Conservation (phyloP, 1,140 invertebrate genomes). For the Harpegnathos saltator region DNA sequence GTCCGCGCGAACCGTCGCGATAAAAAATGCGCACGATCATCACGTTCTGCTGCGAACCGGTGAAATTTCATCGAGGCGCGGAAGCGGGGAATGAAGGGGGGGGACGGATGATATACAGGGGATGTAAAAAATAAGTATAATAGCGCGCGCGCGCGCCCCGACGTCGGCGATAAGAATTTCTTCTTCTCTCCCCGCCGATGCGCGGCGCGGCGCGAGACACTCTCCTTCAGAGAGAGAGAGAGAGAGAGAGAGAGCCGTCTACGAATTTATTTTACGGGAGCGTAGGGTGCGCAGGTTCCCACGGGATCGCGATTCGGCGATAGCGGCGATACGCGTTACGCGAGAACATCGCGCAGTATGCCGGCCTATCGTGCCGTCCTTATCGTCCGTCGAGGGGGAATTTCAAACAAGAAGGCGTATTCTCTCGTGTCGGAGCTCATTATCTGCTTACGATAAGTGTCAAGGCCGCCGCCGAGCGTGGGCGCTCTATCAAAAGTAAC, state of each 20-base stretch:
- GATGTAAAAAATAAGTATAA: conserved; percentile 21
- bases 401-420: conserved; percentile 11
- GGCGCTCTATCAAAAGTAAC: conserved; percentile 35
- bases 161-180: conserved; percentile 39
- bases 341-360: conserved; percentile 21
- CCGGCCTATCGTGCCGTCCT: conserved; percentile 31
- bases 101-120: background rate
- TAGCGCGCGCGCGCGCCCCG: background rate
- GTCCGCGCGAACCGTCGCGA: too few species aligned
- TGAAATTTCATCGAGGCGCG: too few species aligned
- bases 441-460: conserved; percentile 57
- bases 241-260: background rate
- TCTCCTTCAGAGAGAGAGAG: too few species aligned
- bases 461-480: conserved; percentile 31
- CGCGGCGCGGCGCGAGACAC: too few species aligned
- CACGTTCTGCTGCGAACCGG: background rate
- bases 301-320: conserved; percentile 40
- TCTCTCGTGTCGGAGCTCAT: conserved; percentile 36
- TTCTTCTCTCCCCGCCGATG: too few species aligned
- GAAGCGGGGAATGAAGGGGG: too few species aligned
- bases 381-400: conserved; percentile 37
- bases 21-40: too few species aligned
- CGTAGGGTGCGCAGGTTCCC: conserved; percentile 27
- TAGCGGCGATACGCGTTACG: conserved; percentile 11
- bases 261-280: conserved; percentile 40